Evolutionary conservation across 2,888 invertebrate genomes (phyloP).

Genomic region (Amphipoea oculea): DNA sequence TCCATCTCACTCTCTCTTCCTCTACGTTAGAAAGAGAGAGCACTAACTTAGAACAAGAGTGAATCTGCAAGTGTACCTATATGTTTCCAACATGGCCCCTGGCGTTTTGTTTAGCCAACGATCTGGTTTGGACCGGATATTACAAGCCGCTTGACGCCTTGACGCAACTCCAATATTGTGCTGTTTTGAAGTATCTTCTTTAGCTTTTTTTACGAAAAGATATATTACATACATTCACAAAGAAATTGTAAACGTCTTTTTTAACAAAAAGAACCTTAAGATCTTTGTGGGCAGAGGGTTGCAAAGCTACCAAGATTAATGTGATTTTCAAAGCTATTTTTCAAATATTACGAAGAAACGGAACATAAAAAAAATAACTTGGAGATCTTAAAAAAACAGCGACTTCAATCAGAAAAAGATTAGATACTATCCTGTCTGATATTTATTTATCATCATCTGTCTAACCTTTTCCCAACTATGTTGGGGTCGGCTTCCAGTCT

Average conservation of each 20-base stretch:
- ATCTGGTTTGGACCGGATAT: conserved; percentile 77
- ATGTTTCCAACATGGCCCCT: conserved; percentile 54
- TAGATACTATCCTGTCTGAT: no score
- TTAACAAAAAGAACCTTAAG: not conserved
- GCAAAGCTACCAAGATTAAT: rapidly evolving
- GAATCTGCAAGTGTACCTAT: conserved; percentile 59
- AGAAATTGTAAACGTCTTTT: not conserved
- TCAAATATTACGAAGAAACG: no score
- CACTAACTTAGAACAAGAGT: conserved; percentile 37
- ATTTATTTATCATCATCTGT: no score
- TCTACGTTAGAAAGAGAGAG: conserved; percentile 26
- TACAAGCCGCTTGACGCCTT: conserved; percentile 71
- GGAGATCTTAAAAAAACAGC: not conserved
- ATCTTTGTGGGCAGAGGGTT: not conserved
- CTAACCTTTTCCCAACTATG: no score
- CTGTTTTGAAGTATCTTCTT: conserved; percentile 47
- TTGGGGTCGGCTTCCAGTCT: no score
- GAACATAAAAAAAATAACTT: not conserved
- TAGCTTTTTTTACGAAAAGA: conserved; percentile 13
- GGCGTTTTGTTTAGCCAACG: conserved; percentile 68
- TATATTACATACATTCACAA: not conserved
- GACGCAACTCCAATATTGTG: conserved; percentile 61
- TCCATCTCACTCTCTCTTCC: conserved; percentile 10
- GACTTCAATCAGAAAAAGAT: no score
- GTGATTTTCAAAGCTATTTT: not conserved